Base-by-base conservation (phyloP, 2,113 vertebrate species). In the Fukomys damarensis region DNA sequence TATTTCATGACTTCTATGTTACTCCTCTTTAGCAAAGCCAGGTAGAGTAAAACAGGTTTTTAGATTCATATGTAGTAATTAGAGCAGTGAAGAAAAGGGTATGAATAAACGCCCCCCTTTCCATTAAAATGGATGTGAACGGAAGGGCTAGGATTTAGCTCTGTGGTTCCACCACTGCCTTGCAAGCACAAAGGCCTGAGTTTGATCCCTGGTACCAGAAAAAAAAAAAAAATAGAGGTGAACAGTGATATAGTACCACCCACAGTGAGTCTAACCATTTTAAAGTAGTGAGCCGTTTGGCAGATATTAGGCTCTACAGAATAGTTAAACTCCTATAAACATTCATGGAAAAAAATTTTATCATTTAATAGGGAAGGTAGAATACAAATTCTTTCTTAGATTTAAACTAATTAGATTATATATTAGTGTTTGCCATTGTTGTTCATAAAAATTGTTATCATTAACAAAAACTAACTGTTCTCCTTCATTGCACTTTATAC, bases 291-390 rank as follows among this genome's bases (percentile, higher is more conserved):
- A 96, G 70, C 80, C 93, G 16, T 72, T 92, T 86, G 81, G 92
- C 76, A 97, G 86, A 65, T 77, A 96, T 46, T 65, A 87, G 84
- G 9, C 97, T 94, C 94, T 92, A 13, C 87, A 95, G 92, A 93
- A 95, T 93, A 96, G 93, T 95, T 94, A 89, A 97, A 96, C 14
- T 88, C 82, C 59, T 20, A 10, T 90, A 95, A 95, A 92, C 11
- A 46, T 93, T 86, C 22, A 56, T 76, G 30, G 52, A 90, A 87
- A 81, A 95, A 93, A 56, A 30, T 46, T 19, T 82, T 32, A 38
- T 16, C 77, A 46, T 52, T n/a, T 86, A 89, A 65, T 54, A 86
- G 24, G 46, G 91, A 93, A 94, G 80, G 43, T 11, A 86, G 46
- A 96, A 72, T 89, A 38, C 91, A 86, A 94, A 91, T 65, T 4